phyloP scores from a whole-genome alignment of 2,113 vertebrate species.

The Neodon shergylaensis region DNA sequence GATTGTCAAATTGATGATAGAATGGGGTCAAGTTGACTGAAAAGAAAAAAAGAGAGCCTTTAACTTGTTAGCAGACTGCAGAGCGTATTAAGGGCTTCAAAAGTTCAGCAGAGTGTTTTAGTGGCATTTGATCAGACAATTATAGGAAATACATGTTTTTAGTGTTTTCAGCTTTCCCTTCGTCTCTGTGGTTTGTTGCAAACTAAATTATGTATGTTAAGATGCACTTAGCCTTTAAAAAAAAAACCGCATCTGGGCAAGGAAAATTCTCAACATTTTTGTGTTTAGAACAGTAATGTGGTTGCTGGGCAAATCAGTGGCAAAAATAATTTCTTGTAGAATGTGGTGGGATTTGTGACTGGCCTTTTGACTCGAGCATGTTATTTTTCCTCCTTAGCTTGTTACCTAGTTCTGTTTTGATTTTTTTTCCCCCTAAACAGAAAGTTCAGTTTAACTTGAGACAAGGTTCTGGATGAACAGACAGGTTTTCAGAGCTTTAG shows the following conservation, averaged over 20 bases:
- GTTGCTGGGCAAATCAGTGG: slow-evolving; percentile 57
- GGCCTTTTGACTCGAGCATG: background rate
- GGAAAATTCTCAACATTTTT: slow-evolving; percentile 69
- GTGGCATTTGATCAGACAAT: slow-evolving; percentile 69
- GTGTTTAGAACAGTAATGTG: slow-evolving; percentile 64
- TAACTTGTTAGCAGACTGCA: slow-evolving; percentile 24
- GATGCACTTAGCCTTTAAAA: slow-evolving; percentile 68
- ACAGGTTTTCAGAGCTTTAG: background rate
- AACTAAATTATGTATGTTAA: slow-evolving; percentile 78
- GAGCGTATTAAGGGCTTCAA: slow-evolving; percentile 44
- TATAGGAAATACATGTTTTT: slow-evolving; percentile 1
- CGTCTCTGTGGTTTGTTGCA: slow-evolving; percentile 79
- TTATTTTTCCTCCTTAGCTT: background rate
- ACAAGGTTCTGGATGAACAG: background rate
- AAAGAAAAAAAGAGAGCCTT: background rate
- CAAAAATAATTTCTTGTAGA: slow-evolving; percentile 54
- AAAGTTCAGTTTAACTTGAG: slow-evolving; percentile 54
- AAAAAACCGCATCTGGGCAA: slow-evolving; percentile 61
- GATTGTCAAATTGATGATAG: background rate
- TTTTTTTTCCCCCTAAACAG: background rate
- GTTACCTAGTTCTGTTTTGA: slow-evolving; percentile 60
- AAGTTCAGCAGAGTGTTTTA: slow-evolving; percentile 19
- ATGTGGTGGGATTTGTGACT: slow-evolving; percentile 27
- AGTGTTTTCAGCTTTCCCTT: background rate
- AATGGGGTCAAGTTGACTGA: slow-evolving; percentile 26